A percentile compares a stretch with the other conserved stretches of the same genome.
phyloP scores from a whole-genome alignment of 2,888 invertebrate genomes.

The Hecatera dysodea region DNA sequence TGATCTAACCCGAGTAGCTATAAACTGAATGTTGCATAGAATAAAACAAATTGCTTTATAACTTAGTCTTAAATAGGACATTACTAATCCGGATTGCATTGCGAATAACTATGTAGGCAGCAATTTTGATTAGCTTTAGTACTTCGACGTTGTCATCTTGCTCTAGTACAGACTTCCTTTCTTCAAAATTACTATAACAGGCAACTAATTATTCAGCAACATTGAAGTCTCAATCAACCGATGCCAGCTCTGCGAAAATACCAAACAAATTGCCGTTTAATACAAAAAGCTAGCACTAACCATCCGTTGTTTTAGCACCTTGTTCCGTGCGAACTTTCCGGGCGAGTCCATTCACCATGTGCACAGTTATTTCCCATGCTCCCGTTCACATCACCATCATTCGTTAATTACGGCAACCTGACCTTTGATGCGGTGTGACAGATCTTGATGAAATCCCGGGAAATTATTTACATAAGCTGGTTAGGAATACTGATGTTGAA shows the following conservation, averaged over 20 bases:
- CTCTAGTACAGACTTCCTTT: background rate
- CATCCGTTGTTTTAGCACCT: conserved; percentile 58
- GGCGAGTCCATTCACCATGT: conserved; percentile 66
- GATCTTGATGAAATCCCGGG: conserved; percentile 72
- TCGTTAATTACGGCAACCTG: conserved; percentile 80
- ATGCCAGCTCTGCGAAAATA: conserved; percentile 50
- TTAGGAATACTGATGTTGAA: background rate
- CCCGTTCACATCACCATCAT: conserved; percentile 85
- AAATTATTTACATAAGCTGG: conserved; percentile 60
- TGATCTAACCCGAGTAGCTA: conserved; percentile 52
- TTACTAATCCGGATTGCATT: conserved; percentile 30
- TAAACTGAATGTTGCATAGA: conserved; percentile 20
- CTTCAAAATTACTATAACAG: background rate
- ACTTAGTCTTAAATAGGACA: background rate
- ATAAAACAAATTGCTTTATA: conserved; percentile 38
- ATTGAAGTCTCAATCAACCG: conserved; percentile 44
- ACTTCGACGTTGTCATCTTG: background rate
- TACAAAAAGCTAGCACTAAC: conserved; percentile 55
- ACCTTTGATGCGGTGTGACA: conserved; percentile 79
- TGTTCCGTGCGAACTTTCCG: conserved; percentile 74
- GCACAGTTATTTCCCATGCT: conserved; percentile 85
- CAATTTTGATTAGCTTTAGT: background rate
- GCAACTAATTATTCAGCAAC: conserved; percentile 29
- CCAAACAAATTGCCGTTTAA: conserved; percentile 61
- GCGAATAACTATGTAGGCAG: conserved; percentile 2